phyloP scores from a whole-genome alignment of 2,113 vertebrate genomes.

The Hipposideros armiger region DNA sequence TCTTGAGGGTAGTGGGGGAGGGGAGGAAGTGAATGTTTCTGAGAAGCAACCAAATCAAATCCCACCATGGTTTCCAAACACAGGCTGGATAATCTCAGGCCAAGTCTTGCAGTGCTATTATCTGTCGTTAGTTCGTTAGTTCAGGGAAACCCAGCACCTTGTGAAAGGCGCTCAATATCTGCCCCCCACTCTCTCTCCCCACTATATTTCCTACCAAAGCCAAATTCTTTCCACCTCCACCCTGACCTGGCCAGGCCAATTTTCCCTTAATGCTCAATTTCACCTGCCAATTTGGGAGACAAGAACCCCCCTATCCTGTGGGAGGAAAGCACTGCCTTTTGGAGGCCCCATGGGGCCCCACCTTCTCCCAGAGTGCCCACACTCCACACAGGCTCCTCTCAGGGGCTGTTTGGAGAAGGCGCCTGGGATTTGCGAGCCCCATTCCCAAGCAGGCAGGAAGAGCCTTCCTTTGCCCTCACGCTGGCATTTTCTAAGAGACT shows the following conservation, averaged over 20 bases:
- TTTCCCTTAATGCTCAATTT: constrained; percentile 26
- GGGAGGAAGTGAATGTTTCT: neutral
- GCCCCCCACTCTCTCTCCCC: neutral
- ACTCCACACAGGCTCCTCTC: neutral
- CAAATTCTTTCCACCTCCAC: neutral
- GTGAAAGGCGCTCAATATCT: neutral
- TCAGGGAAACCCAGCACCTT: neutral
- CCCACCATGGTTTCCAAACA: neutral
- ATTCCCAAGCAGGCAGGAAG: neutral
- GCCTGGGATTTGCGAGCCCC: neutral
- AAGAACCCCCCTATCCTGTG: neutral
- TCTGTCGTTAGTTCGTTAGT: rapidly evolving
- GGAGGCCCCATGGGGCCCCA: rapidly evolving
- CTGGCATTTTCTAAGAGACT: neutral
- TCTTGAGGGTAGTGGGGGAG: neutral
- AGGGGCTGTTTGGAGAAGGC: neutral
- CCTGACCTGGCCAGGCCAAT: neutral
- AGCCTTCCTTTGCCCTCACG: neutral
- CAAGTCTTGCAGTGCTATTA: neutral
- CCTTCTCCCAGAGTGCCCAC: rapidly evolving
- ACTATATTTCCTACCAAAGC: neutral
- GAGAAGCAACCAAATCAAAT: neutral
- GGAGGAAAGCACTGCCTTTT: neutral
- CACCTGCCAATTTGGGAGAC: neutral
- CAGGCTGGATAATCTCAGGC: neutral